A percentile compares a stretch with the other conserved stretches of the same genome.
Conservation (phyloP, 2,797 vertebrate species). For the Botia almorhae region DNA sequence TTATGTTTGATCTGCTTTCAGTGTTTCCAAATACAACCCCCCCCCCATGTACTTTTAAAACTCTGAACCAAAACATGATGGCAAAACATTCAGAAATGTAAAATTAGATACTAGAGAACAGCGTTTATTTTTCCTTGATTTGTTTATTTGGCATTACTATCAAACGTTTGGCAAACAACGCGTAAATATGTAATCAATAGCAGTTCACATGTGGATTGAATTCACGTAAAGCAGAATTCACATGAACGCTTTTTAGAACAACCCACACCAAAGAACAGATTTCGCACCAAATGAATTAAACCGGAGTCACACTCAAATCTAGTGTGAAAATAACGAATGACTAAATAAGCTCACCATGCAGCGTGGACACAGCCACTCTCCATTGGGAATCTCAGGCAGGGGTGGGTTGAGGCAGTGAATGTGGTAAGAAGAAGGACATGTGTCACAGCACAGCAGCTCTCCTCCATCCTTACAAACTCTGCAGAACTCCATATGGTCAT, state of each 20-base stretch:
- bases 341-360: constrained; percentile 92
- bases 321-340: background rate
- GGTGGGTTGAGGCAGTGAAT: constrained; percentile 99
- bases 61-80: background rate
- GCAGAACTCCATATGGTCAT: constrained; percentile 99
- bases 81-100: background rate
- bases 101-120: background rate
- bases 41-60: background rate
- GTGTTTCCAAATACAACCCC: too few relatives aligned
- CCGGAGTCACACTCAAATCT: background rate
- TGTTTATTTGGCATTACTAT: background rate
- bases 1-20: too few relatives aligned
- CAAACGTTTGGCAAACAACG: background rate
- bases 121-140: background rate
- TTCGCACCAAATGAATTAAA: background rate
- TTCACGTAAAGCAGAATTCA: background rate
- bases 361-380: constrained; percentile 98
- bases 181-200: constrained; percentile 1
- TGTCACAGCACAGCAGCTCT: constrained; percentile 96
- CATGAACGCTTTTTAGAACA: background rate
- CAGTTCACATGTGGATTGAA: background rate
- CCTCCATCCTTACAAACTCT: constrained; percentile 97
- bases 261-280: background rate
- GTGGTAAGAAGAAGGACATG: constrained; percentile 97
- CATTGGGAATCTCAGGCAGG: constrained; percentile 96